These are phyloP conservation scores for Larimichthys crocea DNA, from an alignment of 2,113 vertebrate genomes.

Conservation along the genomic window DNA sequence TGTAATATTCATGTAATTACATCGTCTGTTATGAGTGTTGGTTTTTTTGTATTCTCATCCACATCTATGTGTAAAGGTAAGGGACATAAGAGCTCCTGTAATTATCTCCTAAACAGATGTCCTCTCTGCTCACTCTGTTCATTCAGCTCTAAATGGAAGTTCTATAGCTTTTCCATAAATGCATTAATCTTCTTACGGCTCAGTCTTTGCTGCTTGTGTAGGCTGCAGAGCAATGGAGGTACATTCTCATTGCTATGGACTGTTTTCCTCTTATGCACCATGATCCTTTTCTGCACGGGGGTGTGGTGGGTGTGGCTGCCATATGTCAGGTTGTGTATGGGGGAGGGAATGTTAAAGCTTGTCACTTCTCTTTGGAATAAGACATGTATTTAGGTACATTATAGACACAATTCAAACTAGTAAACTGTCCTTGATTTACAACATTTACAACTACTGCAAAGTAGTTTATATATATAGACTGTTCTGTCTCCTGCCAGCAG, in stretches of 20 bases:
- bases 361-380: background rate
- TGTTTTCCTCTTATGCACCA: constrained; percentile 1
- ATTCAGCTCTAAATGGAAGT: constrained; percentile 79
- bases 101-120: constrained; percentile 70
- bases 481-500: too few relatives aligned
- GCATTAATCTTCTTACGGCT: constrained; percentile 87
- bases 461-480: background rate
- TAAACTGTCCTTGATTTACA: background rate
- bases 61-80: constrained; percentile 46
- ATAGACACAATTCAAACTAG: background rate
- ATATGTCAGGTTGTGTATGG: constrained; percentile 22
- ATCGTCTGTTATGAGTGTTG: background rate
- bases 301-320: constrained; percentile 8
- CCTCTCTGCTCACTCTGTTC: constrained; percentile 57
- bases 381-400: background rate
- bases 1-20: constrained; percentile 47
- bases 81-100: constrained; percentile 53
- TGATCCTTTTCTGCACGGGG: background rate
- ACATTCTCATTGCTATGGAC: constrained; percentile 52
- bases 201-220: constrained; percentile 72
- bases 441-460: background rate
- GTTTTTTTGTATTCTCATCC: constrained; percentile 28
- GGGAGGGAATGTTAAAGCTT: constrained; percentile 3
- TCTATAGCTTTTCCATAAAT: constrained; percentile 84
- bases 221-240: constrained; percentile 56